Evolutionary conservation across 2,113 vertebrate species (phyloP).

Genomic region (Ictalurus furcatus): DNA sequence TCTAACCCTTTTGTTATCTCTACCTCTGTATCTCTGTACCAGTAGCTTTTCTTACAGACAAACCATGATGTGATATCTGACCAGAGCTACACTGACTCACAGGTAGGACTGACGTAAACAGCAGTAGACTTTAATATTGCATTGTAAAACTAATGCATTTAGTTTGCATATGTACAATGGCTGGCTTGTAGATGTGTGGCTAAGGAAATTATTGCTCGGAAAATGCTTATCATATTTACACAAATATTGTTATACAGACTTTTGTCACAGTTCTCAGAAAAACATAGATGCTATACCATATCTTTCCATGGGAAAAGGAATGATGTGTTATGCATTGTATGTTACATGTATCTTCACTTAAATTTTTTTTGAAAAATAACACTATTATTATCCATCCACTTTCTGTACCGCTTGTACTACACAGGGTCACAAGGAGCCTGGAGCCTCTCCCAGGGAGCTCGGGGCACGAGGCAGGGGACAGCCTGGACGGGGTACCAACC

Average conservation of each 20-base stretch:
- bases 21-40: constrained; percentile 25
- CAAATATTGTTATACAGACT: background rate
- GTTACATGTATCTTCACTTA: background rate
- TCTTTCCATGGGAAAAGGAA: background rate
- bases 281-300: background rate
- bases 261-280: background rate
- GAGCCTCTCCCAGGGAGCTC: too few species aligned
- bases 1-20: constrained; percentile 16
- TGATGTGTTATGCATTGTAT: background rate
- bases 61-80: constrained; percentile 13
- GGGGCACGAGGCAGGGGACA: too few species aligned
- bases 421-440: too few species aligned
- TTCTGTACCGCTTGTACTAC: too few species aligned
- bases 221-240: background rate
- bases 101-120: constrained; percentile 7
- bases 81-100: background rate
- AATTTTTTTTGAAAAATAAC: background rate
- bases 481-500: too few species aligned
- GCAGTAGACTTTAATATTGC: background rate
- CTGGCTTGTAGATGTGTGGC: background rate
- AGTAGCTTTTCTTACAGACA: constrained; percentile 31
- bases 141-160: background rate
- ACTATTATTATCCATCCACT: too few species aligned
- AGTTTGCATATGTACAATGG: background rate
- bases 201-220: background rate